Evolutionary conservation across 2,797 vertebrate species (phyloP), one percentile per base, ranked within the genome.

Genomic region (Hippopotamyrus pictus): DNA sequence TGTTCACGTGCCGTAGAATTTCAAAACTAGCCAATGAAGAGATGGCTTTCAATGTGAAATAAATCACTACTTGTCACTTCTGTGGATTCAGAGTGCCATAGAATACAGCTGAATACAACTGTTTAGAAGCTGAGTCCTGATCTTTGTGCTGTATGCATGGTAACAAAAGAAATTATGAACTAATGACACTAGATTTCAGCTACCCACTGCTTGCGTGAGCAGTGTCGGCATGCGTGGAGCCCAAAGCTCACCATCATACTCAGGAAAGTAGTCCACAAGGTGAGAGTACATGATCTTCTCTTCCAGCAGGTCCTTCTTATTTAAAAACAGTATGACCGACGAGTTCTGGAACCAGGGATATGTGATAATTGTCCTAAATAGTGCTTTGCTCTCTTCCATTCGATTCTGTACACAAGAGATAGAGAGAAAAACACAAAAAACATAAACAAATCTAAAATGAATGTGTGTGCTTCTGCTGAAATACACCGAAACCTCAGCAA

Each of bases 341-440:
- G 97, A 97, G 3, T 97, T 97, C 93, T 97, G 97, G 94, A 97
- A 97, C 97, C 97, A 97, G 0, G 97, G 97, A 91, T 97, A 97
- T 54, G 97, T 97, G 92, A 97, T 97, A 94, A 97, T 97, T 91
- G 97, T 97, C 94, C 96, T 95, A 94, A 97, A 97, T 89, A 97
- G 94, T 73, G 97, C 97, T 95, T 97, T 97, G 92, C 97, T 97
- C 95, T 97, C 97, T 89, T 97, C 97, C 97, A 97, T 97, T 90
- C 97, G 97, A 93, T 97, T 97, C 97, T 97, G 92, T n/a, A 53
- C n/a, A 22, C 9, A 12, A 50, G 8, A 92, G 92, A 73, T 1
- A 37, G 37, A 79, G 17, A 89, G 84, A 50, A 90, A 73, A 54
- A 82, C 12, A 69, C 6, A 73, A 25, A 25, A 53, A 17, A 54